Base-by-base conservation (phyloP, 2,888 invertebrate species). In the Xanthorhoe spadicearia region DNA sequence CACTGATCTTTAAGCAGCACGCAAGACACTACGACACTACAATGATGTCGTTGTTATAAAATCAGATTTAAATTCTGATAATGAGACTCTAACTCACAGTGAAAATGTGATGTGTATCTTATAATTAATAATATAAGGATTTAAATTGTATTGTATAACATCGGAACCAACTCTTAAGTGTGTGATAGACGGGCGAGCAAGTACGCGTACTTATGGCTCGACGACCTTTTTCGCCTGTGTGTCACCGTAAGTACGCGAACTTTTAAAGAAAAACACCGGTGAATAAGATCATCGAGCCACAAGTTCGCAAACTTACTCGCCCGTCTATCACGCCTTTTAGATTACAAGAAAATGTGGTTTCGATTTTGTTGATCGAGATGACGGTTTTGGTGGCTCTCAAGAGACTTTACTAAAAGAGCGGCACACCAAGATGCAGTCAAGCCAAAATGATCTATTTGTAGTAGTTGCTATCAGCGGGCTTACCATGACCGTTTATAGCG, bases 1-100 rank as follows among this genome's bases (percentile, higher is more conserved):
- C 50, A 84, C 88, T 48, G 92, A 92, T 71, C 73, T 89, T 58
- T 92, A 87, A 85, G 76, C 59, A 51, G 53, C 68, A 66, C 17
- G 72, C 17, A 72, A 67, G 64, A 60, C 43, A 66, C 62, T 62
- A 60, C 66, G 56, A 66, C 68, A 62, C 66, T 74, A 73, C 65
- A 61, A 56, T 68, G 66, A 69, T 59, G 50, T 61, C 51, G 38
- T 59, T 50, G 49, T 56, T 63, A 51, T 61, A 58, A 61, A 59
- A 56, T 63, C 60, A 59, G 55, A 57, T 57, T 54, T 28, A 50
- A 28, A 38, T 52, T 28, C 53, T 38, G 48, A 46, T 60, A 51
- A 43, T 55, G 28, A 63, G 61, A 68, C 56, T 51, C 51, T 60
- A 52, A 60, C 60, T n/a, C 62, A 57, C 51, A 54, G 54, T 13